phyloP scores from a whole-genome alignment of 2,113 vertebrate species.

The Accipiter virgatus region DNA sequence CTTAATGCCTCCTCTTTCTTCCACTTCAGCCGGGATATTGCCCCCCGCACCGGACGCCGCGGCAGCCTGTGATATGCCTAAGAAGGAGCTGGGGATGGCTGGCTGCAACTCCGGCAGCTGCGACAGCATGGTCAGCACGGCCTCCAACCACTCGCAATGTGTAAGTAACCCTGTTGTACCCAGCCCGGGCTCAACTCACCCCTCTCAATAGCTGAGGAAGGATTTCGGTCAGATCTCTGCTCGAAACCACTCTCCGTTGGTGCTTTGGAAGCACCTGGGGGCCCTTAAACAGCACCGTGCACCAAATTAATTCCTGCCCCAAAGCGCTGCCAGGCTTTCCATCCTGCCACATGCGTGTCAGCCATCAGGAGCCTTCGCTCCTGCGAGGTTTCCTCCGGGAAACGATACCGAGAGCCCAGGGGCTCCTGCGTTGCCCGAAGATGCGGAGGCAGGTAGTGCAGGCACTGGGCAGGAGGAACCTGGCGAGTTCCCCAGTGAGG shows the following conservation, averaged over 20 bases:
- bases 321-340: not conserved
- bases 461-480: not conserved
- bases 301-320: not conserved
- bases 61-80: slow-evolving; percentile 76
- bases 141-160: slow-evolving; percentile 72
- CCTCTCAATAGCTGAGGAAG: not conserved
- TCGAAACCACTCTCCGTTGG: rapidly evolving
- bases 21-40: not conserved
- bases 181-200: rapidly evolving
- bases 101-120: slow-evolving; percentile 79
- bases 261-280: not conserved
- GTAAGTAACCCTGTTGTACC: slow-evolving; percentile 72
- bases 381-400: not conserved
- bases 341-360: rapidly evolving
- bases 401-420: rapidly evolving
- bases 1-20: not conserved
- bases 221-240: not conserved
- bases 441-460: not conserved
- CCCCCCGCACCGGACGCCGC: rapidly evolving
- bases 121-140: slow-evolving; percentile 81
- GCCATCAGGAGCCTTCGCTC: rapidly evolving
- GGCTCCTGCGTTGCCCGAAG: not conserved
- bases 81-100: slow-evolving; percentile 77
- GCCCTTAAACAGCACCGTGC: not conserved
- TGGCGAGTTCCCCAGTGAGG: not conserved